phyloP scores from a whole-genome alignment of 37 sponge, comb jelly and placozoan species.

The Cliona cf. orientalis region DNA sequence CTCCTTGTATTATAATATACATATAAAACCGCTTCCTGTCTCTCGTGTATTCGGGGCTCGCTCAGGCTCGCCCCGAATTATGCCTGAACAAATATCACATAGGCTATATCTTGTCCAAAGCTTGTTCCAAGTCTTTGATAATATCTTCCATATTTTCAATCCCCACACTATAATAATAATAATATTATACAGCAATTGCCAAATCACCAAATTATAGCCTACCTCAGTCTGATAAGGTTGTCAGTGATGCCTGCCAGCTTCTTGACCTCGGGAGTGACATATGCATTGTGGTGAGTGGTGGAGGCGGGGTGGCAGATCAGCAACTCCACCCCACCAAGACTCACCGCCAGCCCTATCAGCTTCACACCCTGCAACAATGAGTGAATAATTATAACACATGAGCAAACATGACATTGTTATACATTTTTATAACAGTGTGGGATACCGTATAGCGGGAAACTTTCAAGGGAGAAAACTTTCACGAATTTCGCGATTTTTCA shows the following conservation, averaged over 20 bases:
- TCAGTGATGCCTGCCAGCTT: constrained; percentile 52
- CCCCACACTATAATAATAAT: constrained; percentile 48
- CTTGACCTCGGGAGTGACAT: constrained; percentile 32
- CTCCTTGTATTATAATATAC: no score
- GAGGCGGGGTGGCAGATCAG: constrained; percentile 67
- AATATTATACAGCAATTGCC: neutral
- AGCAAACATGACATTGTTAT: no score
- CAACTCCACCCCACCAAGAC: constrained; percentile 74
- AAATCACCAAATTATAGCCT: neutral
- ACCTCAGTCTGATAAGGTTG: constrained; percentile 59
- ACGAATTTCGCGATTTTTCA: no score
- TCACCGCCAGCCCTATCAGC: constrained; percentile 64
- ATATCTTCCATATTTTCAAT: constrained; percentile 65
- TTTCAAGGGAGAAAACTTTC: no score
- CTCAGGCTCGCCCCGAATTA: no score
- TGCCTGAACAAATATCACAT: no score
- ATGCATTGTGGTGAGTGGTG: constrained; percentile 50
- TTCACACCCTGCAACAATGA: constrained; percentile 37
- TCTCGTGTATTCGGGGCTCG: no score
- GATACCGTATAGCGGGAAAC: no score
- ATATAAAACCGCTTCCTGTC: no score
- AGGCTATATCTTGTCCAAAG: constrained; percentile 37
- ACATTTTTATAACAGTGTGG: no score
- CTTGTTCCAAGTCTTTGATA: constrained; percentile 65
- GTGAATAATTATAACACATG: no score